These are phyloP conservation scores for Peromyscus californicus DNA, from an alignment of 2,113 vertebrate species.

Conservation along the genomic window DNA sequence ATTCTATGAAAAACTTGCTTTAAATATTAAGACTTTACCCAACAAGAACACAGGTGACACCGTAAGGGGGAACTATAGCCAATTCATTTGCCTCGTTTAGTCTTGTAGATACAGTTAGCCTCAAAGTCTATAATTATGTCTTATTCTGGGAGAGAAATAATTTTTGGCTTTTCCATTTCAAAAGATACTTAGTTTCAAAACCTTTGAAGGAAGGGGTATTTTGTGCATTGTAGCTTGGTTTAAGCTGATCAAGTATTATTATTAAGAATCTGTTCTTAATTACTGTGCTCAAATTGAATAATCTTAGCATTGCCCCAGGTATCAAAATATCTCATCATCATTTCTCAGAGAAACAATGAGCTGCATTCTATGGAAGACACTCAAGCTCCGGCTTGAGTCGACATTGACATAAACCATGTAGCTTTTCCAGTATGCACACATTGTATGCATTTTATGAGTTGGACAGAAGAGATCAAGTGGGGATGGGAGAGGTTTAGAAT, in stretches of 20 bases:
- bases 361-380: constrained; percentile 52
- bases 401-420: constrained; percentile 63
- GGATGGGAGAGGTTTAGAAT: constrained; percentile 60
- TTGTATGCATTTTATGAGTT: constrained; percentile 65
- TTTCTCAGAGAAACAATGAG: constrained; percentile 73
- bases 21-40: constrained; percentile 71
- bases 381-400: constrained; percentile 39
- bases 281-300: constrained; percentile 71
- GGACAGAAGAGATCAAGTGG: constrained; percentile 60
- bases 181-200: constrained; percentile 71
- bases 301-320: constrained; percentile 72
- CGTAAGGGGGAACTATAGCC: constrained; percentile 1
- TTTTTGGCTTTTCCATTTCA: constrained; percentile 63
- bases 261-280: constrained; percentile 79
- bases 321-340: constrained; percentile 70
- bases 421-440: constrained; percentile 54
- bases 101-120: neutral
- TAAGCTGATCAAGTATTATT: constrained; percentile 65
- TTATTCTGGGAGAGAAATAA: constrained; percentile 58
- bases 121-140: constrained; percentile 64
- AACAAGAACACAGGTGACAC: neutral
- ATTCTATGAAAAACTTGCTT: constrained; percentile 60
- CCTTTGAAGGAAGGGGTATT: constrained; percentile 61
- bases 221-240: constrained; percentile 56
- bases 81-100: constrained; percentile 35